Conservation (phyloP, 2,888 invertebrate species). For the Anthoptus insignis region DNA sequence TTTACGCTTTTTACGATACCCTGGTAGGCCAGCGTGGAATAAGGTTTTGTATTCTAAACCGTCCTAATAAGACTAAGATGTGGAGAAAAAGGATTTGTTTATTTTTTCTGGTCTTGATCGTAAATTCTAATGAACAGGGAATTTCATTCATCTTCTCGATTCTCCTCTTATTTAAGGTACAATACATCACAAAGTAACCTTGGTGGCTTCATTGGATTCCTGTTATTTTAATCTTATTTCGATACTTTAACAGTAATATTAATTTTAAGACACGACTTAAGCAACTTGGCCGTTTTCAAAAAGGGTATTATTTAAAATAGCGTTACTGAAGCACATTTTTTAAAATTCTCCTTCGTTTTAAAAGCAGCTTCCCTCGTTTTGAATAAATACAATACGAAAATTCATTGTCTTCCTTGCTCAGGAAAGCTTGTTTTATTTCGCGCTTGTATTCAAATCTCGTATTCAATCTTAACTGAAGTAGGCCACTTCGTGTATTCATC, state of each 20-base stretch:
- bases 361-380: conserved; percentile 22
- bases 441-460: conserved; percentile 23
- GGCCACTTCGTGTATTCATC: conserved; percentile 32
- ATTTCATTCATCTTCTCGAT: too few species aligned
- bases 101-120: too few species aligned
- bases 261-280: background rate
- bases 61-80: too few species aligned
- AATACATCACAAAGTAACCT: too few species aligned
- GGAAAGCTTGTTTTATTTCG: conserved; percentile 20
- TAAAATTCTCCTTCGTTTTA: conserved; percentile 16
- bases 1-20: too few species aligned
- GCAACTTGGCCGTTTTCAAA: background rate
- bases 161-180: too few species aligned
- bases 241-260: background rate
- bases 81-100: too few species aligned
- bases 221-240: too few species aligned
- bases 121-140: too few species aligned
- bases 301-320: background rate
- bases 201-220: too few species aligned
- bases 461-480: conserved; percentile 31
- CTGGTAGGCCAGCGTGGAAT: too few species aligned
- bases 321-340: background rate
- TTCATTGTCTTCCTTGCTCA: conserved; percentile 31
- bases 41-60: too few species aligned
- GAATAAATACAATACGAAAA: conserved; percentile 24